Percentiles rank a stretch among this genome's conserved stretches.
Evolutionary conservation across 2,888 invertebrate genomes (phyloP).

Genomic region (Himalopsyche japonica): DNA sequence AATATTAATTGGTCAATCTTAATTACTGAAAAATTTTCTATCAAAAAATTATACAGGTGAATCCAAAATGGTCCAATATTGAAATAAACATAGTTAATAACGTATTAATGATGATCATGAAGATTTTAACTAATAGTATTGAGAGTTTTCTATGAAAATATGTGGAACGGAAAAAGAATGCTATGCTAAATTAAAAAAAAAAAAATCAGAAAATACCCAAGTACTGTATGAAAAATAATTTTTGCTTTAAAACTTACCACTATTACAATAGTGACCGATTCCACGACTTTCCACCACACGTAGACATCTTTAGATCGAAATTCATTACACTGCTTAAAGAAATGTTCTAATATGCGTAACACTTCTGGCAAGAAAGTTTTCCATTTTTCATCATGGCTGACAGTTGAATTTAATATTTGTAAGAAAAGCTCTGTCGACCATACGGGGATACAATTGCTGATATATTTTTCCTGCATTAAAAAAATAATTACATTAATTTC

Average conservation of each 20-base stretch:
- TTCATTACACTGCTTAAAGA: neutral
- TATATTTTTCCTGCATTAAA: neutral
- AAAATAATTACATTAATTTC: neutral
- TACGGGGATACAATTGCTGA: neutral
- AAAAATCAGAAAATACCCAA: too few species aligned
- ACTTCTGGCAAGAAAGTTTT: neutral
- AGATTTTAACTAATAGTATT: too few species aligned
- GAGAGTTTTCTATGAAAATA: too few species aligned
- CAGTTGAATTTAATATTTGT: neutral
- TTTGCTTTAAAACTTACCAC: neutral
- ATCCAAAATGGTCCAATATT: too few species aligned
- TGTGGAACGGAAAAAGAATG: too few species aligned
- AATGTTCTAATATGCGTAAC: neutral
- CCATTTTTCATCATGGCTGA: neutral
- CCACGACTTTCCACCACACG: neutral
- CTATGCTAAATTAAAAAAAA: too few species aligned
- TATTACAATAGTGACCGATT: neutral
- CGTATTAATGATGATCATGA: too few species aligned
- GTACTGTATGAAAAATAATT: neutral
- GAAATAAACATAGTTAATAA: too few species aligned
- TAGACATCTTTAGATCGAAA: neutral
- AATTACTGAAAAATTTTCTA: too few species aligned
- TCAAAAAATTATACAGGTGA: too few species aligned
- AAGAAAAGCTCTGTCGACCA: neutral
- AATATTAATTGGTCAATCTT: too few species aligned